Evolutionary conservation across 1,140 invertebrate species (phyloP), one percentile per base, ranked within the genome.

Genomic region (Drosophila sp.): DNA sequence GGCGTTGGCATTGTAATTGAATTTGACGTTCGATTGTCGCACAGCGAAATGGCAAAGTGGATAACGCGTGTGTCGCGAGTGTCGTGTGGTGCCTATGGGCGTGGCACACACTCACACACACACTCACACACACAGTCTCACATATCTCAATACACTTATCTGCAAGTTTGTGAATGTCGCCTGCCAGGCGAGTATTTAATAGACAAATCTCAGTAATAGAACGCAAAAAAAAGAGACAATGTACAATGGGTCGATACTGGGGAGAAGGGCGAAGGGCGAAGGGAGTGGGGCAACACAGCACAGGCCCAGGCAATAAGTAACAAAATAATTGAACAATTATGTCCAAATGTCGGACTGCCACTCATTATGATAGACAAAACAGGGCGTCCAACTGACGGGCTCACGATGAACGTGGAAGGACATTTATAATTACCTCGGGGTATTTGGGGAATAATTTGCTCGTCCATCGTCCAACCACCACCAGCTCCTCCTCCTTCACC

Each of bases 291-390:
- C n/a, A n/a, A 14, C n/a, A 57, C 32, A 54, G 50, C 38, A 32
- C 57, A 61, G 57, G 40, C 34, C 25, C 57, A 38, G 67, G 61
- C 84, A 66, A 84, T 89, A 77, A 89, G 83, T 89, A 90, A 90
- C 82, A 80, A 77, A 91, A 89, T 91, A 91, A 91, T 90, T 91
- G 89, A 91, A 91, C 89, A 91, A 90, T 91, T 87, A 90, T 91
- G 89, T 91, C 79, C 89, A 91, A 91, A 86, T 91, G 89, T 87
- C 84, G 69, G 79, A 53, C 78, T 91, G 89, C 84, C 89, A 91
- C 76, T 91, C 89, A 89, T 91, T 91, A 91, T 91, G 84, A 89
- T 81, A 83, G 84, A 89, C 84, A 89, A 84, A 84, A 83, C 66
- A 78, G 70, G 81, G 76, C 58, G 75, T 69, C 66, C 51, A 16